Evolutionary conservation across 2,888 invertebrate species (phyloP), one percentile per base, ranked within the genome.

Genomic region (Athalia cordata): DNA sequence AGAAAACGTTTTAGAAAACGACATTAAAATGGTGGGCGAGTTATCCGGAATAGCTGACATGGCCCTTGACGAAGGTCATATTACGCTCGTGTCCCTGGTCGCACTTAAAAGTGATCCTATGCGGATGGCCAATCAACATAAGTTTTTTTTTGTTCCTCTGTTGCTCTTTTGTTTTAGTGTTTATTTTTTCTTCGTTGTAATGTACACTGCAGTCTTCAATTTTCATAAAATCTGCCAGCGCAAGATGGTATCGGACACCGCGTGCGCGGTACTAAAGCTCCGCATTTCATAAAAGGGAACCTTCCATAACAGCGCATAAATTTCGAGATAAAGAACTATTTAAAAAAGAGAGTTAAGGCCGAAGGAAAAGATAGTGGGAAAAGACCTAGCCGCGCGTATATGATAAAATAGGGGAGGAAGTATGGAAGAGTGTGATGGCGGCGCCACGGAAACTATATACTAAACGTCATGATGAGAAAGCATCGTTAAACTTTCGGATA

Each of bases 151-250:
- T 29, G 29, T 29, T 29, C 29, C 29, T 29, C 29, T 29, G 29
- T 29, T 29, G n/a, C 8, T n/a, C 55, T n/a, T 55, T 55, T 55
- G 55, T 55, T 55, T 55, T 55, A 55, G 8, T n/a, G 4, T 55
- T 8, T 8, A 3, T 11, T 55, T 8, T 55, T 55, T 55, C 9
- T 55, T 2, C 55, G 9, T 55, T n/a, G 55, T 8, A 55, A n/a
- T 55, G 2, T 29, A 29, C 29, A 29, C 55, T 15, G 15, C 15
- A 29, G 43, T 49, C 43, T 75, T 29, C 62, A 75, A 75, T 62
- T 75, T 62, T 75, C 62, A 75, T 62, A 62, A 75, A 75, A 75
- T 75, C 74, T 62, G 13, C 7, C 47, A 11, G 15, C 29, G 15
- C 29, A 29, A 62, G 62, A 75, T 62, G 74, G 9, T 75, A 75